These are phyloP conservation scores for Onchidella celtica DNA, from an alignment of 2,888 invertebrate species.

Conservation along the genomic window DNA sequence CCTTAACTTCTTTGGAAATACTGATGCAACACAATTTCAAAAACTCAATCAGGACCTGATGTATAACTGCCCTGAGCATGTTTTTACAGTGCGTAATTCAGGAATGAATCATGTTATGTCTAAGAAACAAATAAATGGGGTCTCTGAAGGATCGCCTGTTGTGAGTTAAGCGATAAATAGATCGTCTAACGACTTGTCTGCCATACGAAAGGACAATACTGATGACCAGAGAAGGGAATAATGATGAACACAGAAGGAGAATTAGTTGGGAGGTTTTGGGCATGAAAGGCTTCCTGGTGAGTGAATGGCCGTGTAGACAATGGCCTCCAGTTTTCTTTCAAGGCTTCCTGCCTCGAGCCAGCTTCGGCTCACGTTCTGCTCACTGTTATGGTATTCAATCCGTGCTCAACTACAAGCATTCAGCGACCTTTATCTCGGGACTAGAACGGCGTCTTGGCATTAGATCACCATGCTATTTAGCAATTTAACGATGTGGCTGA, in stretches of 20 bases:
- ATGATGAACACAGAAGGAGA: no score
- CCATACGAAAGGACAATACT: constrained; percentile 17
- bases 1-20: no score
- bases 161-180: constrained; percentile 32
- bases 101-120: no score
- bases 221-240: no score
- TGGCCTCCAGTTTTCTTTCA: constrained; percentile 11
- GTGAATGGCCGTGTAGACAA: constrained; percentile 22
- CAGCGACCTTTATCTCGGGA: constrained; percentile 29
- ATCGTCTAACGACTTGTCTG: constrained; percentile 22
- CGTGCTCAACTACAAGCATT: constrained; percentile 39
- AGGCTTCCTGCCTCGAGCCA: constrained; percentile 35
- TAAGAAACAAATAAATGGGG: not conserved
- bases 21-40: no score
- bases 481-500: constrained; percentile 38
- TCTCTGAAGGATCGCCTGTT: no score
- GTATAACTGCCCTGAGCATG: no score
- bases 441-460: constrained; percentile 40
- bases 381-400: constrained; percentile 22
- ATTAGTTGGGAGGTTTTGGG: not conserved
- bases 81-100: no score
- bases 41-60: no score
- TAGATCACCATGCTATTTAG: constrained; percentile 38
- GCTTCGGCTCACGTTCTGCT: constrained; percentile 30
- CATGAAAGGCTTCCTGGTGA: constrained; percentile 35